A percentile compares a stretch with the other conserved stretches of the same genome.
Evolutionary conservation across 1,140 invertebrate genomes (phyloP).

Genomic region (Pogonus chalceus): DNA sequence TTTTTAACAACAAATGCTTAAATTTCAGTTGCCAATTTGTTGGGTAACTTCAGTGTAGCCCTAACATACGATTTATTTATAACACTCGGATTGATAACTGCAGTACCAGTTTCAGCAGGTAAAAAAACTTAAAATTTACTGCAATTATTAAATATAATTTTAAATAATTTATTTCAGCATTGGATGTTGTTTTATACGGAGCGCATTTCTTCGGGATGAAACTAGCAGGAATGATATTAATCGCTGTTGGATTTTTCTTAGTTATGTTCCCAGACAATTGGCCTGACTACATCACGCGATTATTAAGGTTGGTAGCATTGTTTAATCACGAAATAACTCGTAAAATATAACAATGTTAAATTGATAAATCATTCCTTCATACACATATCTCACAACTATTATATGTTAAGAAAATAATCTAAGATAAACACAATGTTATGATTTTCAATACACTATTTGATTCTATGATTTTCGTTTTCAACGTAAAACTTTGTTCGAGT

Average conservation of each 20-base stretch:
- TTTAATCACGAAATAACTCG: no score
- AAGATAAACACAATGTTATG: no score
- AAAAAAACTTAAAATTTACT: no score
- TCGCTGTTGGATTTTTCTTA: slow-evolving; percentile 81
- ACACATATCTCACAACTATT: no score
- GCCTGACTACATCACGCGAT: slow-evolving; percentile 83
- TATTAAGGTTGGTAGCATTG: slow-evolving; percentile 64
- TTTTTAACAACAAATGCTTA: slow-evolving; percentile 15
- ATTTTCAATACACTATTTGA: slow-evolving; percentile 66
- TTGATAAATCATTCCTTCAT: no score
- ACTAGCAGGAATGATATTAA: slow-evolving; percentile 81
- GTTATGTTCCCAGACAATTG: slow-evolving; percentile 93
- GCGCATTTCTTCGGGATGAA: slow-evolving; percentile 88
- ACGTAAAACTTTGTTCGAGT: slow-evolving; percentile 2
- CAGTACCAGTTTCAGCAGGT: slow-evolving; percentile 88
- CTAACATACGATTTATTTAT: slow-evolving; percentile 89
- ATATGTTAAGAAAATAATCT: no score
- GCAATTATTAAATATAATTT: neutral
- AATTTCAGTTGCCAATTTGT: slow-evolving; percentile 75
- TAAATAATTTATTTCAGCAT: slow-evolving; percentile 52
- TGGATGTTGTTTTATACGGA: slow-evolving; percentile 77
- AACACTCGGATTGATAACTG: slow-evolving; percentile 80
- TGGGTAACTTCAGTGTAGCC: slow-evolving; percentile 82
- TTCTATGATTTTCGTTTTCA: neutral
- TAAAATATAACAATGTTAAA: no score